Evolutionary conservation across 2,797 vertebrate genomes (phyloP).

Genomic region (Leucoraja ocellata): DNA sequence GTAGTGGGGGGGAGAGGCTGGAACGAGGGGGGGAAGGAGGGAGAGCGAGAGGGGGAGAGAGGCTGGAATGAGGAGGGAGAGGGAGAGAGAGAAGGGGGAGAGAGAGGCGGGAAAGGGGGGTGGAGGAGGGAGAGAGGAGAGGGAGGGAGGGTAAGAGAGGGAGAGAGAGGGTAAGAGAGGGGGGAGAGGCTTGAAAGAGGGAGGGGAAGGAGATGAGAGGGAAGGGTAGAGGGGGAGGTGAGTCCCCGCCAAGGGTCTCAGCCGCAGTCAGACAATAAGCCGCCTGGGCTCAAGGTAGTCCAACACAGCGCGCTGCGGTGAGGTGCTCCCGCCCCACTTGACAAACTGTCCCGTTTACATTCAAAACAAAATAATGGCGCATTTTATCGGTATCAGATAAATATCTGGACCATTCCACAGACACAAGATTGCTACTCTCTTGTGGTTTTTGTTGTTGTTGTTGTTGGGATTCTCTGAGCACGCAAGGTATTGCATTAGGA

Average conservation of each 20-base stretch:
- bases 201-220: too few species aligned
- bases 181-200: too few species aligned
- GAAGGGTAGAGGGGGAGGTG: too few species aligned
- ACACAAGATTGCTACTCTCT: background rate
- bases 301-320: background rate
- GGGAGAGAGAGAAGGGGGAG: background rate
- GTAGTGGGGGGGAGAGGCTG: background rate
- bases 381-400: background rate
- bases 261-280: background rate
- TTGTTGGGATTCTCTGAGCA: background rate
- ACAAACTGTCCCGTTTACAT: background rate
- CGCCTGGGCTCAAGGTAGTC: background rate
- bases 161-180: background rate
- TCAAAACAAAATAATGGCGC: background rate
- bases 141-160: too few species aligned
- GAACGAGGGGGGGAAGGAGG: too few species aligned
- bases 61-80: background rate
- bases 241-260: background rate
- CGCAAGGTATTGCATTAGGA: background rate
- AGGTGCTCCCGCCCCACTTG: too few species aligned
- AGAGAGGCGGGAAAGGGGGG: too few species aligned
- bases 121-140: too few species aligned
- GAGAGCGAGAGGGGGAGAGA: background rate
- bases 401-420: too few species aligned
- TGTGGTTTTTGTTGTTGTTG: background rate